Evolutionary conservation across 2,888 invertebrate species (phyloP).

Genomic region (Baronia brevicornis): DNA sequence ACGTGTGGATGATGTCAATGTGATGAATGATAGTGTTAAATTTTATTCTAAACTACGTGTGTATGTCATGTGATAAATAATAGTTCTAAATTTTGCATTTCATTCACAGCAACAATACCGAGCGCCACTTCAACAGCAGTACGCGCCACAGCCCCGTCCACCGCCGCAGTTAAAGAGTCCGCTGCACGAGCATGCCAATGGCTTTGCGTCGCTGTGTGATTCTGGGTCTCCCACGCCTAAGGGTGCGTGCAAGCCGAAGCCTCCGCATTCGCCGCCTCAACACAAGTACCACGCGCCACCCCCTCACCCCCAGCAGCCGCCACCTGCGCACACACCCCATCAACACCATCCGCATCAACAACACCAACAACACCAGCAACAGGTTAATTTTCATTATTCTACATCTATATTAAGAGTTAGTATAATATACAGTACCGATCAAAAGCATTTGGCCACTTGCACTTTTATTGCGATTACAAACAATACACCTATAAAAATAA

Average conservation of each 20-base stretch:
- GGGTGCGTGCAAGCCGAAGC: conserved; percentile 50
- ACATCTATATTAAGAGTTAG: no score
- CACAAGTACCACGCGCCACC: conserved; percentile 68
- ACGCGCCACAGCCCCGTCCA: conserved; percentile 51
- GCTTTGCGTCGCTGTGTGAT: conserved; percentile 77
- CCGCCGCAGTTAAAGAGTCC: conserved; percentile 75
- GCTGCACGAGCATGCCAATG: conserved; percentile 67
- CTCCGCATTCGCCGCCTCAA: conserved; percentile 66
- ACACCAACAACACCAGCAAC: conserved; percentile 34
- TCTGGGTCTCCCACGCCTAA: conserved; percentile 72
- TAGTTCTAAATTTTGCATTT: neutral
- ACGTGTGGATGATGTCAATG: no score
- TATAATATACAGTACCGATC: no score
- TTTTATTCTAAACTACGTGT: no score
- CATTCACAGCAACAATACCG: conserved; percentile 58
- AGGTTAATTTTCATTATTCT: no score
- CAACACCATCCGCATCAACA: conserved; percentile 30
- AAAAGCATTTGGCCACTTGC: no score
- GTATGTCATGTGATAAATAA: neutral
- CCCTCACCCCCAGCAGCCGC: conserved; percentile 39
- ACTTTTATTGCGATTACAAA: no score
- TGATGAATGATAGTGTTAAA: no score
- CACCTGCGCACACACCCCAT: conserved; percentile 56
- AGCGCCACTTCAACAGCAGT: conserved; percentile 63
- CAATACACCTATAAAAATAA: no score